A percentile compares a stretch with the other conserved stretches of the same genome.
phyloP scores from a whole-genome alignment of 2,888 invertebrate species.

The Elmis aenea region DNA sequence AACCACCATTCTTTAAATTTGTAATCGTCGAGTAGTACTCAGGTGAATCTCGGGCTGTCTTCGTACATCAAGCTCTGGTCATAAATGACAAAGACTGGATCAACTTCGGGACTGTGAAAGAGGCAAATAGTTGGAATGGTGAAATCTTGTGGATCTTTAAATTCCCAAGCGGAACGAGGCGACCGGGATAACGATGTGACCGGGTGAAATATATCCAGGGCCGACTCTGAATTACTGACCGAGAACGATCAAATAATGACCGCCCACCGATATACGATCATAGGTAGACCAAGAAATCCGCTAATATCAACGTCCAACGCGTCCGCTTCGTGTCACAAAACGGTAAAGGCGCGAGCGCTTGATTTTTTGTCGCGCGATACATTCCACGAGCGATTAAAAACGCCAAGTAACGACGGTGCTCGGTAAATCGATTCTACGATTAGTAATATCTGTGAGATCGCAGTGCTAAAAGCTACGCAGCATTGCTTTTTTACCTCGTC shows the following conservation, averaged over 20 bases:
- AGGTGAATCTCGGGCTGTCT: too few species aligned
- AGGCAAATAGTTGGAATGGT: slow-evolving; percentile 5
- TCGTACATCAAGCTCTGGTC: too few species aligned
- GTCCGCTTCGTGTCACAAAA: too few species aligned
- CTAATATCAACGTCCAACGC: neutral
- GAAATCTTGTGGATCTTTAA: slow-evolving; percentile 11
- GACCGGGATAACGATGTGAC: slow-evolving; percentile 18
- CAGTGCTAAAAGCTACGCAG: neutral
- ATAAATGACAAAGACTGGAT: too few species aligned
- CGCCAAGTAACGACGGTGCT: neutral
- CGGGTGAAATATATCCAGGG: slow-evolving; percentile 16
- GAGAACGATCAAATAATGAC: slow-evolving; percentile 26
- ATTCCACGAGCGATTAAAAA: neutral
- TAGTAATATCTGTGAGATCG: neutral
- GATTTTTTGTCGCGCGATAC: neutral
- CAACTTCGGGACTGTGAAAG: too few species aligned
- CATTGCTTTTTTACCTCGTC: slow-evolving; percentile 8
- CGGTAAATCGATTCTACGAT: neutral
- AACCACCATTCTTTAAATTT: too few species aligned
- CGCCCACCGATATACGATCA: slow-evolving; percentile 18
- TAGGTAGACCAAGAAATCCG: slow-evolving; percentile 5
- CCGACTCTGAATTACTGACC: slow-evolving; percentile 22
- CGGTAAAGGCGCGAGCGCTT: neutral
- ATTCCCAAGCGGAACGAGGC: slow-evolving; percentile 16
- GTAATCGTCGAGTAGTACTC: too few species aligned